Evolutionary conservation across 2,888 invertebrate genomes (phyloP), one percentile per base, ranked within the genome.

Genomic region (Homarus gammarus): DNA sequence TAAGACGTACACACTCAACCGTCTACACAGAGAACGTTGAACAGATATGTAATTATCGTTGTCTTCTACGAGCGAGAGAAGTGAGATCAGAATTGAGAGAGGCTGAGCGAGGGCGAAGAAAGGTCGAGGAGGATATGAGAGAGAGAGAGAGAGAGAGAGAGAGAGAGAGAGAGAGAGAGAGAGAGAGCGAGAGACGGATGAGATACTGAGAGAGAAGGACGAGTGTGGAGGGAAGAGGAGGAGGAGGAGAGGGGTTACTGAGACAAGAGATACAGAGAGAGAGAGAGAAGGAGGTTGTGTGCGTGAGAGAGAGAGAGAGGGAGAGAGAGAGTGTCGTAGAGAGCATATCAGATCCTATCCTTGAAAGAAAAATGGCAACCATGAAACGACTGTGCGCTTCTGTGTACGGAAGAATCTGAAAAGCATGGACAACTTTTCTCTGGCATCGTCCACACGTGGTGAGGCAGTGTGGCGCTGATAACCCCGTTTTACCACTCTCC

Each of bases 311-410:
- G 84, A 73, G 84, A 84, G 84, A 83, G 44, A 40, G 70, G 31
- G 40, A 70, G 82, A 31, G 68, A n/a, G 82, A 75, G 87, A 73
- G 81, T 81, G 81, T 81, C 73, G 56, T 82, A 87, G 87, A 87
- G 87, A 87, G 87, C 87, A 87, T 87, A 87, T 87, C 87, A 82
- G 87, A 87, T 87, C 82, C 81, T 87, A 87, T 87, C 87, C 87
- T 87, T 87, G 87, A 87, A 87, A 87, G 87, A 87, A 87, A 87
- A 87, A 87, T 87, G 87, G 87, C 87, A 87, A 87, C 87, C 87
- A 87, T 87, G 87, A 87, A 87, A 82, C 81, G 87, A 87, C 61
- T 82, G 82, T 82, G 87, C 81, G 82, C 73, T 40, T 27, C 87
- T 49, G 44, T 56, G 87, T 61, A 82, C 82, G 87, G 78, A 87